Conservation (phyloP, 2,113 vertebrate species). For the Chaetura pelagica region DNA sequence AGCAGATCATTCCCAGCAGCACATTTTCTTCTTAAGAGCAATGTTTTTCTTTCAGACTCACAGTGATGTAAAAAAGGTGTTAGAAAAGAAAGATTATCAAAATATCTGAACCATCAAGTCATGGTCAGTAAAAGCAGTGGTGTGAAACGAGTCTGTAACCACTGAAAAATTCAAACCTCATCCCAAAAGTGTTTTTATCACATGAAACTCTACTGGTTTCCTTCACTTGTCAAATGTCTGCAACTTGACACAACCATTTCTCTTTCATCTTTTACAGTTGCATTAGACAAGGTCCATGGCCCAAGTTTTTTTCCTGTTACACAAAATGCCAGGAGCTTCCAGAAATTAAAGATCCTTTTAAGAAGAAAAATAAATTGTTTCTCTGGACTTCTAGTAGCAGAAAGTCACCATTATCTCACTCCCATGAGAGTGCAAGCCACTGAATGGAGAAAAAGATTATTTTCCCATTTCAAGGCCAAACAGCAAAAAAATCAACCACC, state of each 20-base stretch:
- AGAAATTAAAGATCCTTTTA: not conserved
- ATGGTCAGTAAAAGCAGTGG: not conserved
- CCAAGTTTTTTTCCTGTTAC: not conserved
- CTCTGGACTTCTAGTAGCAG: not conserved
- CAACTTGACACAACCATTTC: slow-evolving; percentile 21
- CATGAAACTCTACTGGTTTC: slow-evolving; percentile 33
- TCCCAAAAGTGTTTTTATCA: slow-evolving; percentile 23
- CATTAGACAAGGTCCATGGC: slow-evolving; percentile 11
- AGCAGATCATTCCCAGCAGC: not conserved
- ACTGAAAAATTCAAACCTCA: slow-evolving; percentile 8
- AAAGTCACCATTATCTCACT: not conserved
- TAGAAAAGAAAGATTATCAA: not conserved
- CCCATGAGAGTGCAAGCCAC: not conserved
- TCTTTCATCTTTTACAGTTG: slow-evolving; percentile 37
- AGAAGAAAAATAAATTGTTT: not conserved
- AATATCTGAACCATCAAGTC: not conserved
- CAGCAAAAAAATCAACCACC: not conserved
- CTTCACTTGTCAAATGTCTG: slow-evolving; percentile 44
- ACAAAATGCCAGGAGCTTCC: slow-evolving; percentile 3
- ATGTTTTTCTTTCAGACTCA: not conserved
- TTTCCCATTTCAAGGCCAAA: not conserved
- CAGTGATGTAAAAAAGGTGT: not conserved
- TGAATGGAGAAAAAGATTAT: not conserved
- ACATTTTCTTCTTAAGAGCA: not conserved
- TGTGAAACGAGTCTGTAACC: not conserved